These are phyloP conservation scores for Euura saliciscinereae DNA, from an alignment of 1,140 invertebrate genomes.

Conservation along the genomic window DNA sequence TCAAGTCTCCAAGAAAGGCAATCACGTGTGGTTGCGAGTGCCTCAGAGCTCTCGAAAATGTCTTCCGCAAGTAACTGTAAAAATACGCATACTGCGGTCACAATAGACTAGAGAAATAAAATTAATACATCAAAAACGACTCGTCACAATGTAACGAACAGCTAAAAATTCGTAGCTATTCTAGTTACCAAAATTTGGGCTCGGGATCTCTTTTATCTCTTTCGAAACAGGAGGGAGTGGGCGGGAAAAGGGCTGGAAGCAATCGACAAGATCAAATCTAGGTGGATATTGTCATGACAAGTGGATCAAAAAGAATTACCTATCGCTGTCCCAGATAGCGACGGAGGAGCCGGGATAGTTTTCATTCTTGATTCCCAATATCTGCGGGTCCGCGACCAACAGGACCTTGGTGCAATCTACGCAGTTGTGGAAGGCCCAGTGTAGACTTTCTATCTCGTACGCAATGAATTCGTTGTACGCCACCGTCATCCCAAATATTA, in stretches of 20 bases:
- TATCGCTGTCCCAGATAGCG: constrained; percentile 82
- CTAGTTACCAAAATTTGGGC: no score
- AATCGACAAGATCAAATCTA: no score
- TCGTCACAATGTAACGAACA: no score
- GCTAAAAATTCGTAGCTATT: no score
- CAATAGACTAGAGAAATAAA: no score
- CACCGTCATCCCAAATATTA: constrained; percentile 42
- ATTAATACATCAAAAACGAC: no score
- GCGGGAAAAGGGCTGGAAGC: no score
- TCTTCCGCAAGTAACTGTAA: constrained; percentile 77
- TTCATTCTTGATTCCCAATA: constrained; percentile 80
- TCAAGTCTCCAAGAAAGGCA: constrained; percentile 88
- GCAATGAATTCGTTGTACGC: constrained; percentile 66
- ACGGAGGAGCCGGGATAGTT: constrained; percentile 61
- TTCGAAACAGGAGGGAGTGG: no score
- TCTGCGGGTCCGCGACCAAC: constrained; percentile 91
- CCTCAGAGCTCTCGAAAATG: constrained; percentile 74
- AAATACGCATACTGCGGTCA: constrained; percentile 38
- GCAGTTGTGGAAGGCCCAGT: constrained; percentile 64
- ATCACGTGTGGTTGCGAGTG: constrained; percentile 85
- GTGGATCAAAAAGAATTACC: constrained; percentile 59
- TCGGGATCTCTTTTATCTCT: no score
- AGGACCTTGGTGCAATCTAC: constrained; percentile 73
- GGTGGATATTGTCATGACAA: no score
- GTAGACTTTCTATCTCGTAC: constrained; percentile 61